Conservation (phyloP, 2,113 vertebrate genomes). For the Salvelinus namaycush region DNA sequence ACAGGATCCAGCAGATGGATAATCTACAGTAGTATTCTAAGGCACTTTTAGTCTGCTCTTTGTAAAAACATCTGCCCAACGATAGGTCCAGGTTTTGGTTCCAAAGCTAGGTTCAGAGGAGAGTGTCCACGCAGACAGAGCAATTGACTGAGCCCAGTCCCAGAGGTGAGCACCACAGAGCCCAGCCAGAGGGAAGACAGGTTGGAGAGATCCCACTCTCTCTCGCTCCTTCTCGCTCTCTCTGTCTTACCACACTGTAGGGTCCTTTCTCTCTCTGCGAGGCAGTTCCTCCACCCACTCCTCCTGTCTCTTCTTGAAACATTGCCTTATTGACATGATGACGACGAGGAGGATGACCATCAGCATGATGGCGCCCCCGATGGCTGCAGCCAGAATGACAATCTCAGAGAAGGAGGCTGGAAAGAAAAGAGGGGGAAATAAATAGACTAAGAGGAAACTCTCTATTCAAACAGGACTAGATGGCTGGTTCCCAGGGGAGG, state of each 20-base stretch:
- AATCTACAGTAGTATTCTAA: conserved; percentile 32
- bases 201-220: too few relatives aligned
- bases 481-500: too few relatives aligned
- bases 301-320: conserved; percentile 63
- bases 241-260: conserved; percentile 79
- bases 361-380: conserved; percentile 77
- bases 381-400: conserved; percentile 78
- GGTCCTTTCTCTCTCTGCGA: conserved; percentile 68
- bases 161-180: conserved; percentile 40
- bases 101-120: conserved; percentile 28
- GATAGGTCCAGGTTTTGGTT: conserved; percentile 34
- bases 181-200: not conserved
- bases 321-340: conserved; percentile 68
- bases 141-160: conserved; percentile 19
- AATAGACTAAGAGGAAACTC: not conserved
- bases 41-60: conserved; percentile 22
- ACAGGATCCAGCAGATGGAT: conserved; percentile 12
- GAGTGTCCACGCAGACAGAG: conserved; percentile 10
- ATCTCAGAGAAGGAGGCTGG: conserved; percentile 88
- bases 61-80: conserved; percentile 1
- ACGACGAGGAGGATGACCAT: conserved; percentile 77
- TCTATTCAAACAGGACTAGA: too few relatives aligned
- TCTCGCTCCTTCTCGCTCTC: conserved; percentile 9
- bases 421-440: not conserved
- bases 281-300: conserved; percentile 55